Evolutionary conservation across 37 sponge, comb jelly and placozoan genomes (phyloP).

Genomic region (Spongia lamella): DNA sequence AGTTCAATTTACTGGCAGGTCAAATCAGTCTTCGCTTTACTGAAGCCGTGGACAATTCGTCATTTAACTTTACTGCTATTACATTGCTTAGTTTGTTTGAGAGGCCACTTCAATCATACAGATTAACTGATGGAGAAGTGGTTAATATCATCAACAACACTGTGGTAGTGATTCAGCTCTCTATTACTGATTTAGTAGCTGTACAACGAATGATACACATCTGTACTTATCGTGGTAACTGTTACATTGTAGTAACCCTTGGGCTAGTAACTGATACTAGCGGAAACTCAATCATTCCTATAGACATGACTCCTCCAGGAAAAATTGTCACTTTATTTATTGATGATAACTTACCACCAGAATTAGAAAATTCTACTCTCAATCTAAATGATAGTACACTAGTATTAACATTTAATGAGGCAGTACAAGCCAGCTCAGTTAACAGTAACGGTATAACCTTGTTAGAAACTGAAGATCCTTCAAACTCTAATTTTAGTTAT

Average conservation of each 20-base stretch:
- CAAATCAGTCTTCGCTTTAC: constrained; percentile 67
- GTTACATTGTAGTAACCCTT: constrained; percentile 58
- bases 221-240: constrained; percentile 81
- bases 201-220: constrained; percentile 56
- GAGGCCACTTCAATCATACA: constrained; percentile 46
- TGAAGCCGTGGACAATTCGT: constrained; percentile 69
- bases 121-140: constrained; percentile 42
- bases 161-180: constrained; percentile 40
- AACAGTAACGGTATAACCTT: constrained; percentile 56
- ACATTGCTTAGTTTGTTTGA: constrained; percentile 70
- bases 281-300: constrained; percentile 56
- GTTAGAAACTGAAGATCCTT: constrained; percentile 11
- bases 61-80: constrained; percentile 54
- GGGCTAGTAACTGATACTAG: constrained; percentile 55
- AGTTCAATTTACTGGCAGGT: constrained; percentile 75
- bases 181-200: constrained; percentile 47
- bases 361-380: constrained; percentile 40
- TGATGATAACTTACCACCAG: constrained; percentile 55
- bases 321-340: constrained; percentile 50
- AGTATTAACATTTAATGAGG: constrained; percentile 75
- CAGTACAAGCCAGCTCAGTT: constrained; percentile 52
- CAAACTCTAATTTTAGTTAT: constrained; percentile 1
- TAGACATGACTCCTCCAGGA: constrained; percentile 70
- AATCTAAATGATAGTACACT: constrained; percentile 74
- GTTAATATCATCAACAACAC: constrained; percentile 26